Evolutionary conservation across 2,888 invertebrate species (phyloP).

Genomic region (Hirtodrosophila cameraria): DNA sequence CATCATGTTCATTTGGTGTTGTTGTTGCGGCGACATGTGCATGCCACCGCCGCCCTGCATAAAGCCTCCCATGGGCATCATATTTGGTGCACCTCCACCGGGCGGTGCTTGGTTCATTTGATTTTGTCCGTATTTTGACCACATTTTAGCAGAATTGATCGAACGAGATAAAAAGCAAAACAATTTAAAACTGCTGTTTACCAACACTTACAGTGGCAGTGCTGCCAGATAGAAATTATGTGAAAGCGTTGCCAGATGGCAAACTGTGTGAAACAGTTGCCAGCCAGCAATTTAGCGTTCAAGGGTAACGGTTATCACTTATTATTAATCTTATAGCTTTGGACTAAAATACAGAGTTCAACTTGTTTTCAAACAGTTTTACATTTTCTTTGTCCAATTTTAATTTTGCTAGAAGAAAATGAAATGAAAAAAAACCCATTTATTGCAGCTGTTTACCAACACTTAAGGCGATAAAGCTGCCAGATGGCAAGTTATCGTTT

Average conservation of each 20-base stretch:
- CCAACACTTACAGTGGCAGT: slow-evolving; percentile 22
- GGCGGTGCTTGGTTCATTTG: slow-evolving; percentile 66
- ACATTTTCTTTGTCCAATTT: too few relatives aligned
- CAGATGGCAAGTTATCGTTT: slow-evolving; percentile 1
- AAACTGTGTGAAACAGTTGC: too few relatives aligned
- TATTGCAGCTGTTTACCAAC: slow-evolving; percentile 16
- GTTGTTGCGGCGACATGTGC: slow-evolving; percentile 69
- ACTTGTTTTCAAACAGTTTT: too few relatives aligned
- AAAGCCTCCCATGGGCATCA: slow-evolving; percentile 71
- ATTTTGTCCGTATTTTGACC: slow-evolving; percentile 71
- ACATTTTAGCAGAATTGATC: slow-evolving; percentile 64
- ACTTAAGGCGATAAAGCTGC: slow-evolving; percentile 25
- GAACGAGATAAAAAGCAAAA: too few relatives aligned
- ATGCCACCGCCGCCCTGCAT: slow-evolving; percentile 58
- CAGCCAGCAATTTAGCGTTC: too few relatives aligned
- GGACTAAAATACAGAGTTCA: too few relatives aligned
- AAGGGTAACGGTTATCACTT: too few relatives aligned
- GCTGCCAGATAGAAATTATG: slow-evolving; percentile 10
- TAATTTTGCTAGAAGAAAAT: too few relatives aligned
- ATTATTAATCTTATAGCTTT: too few relatives aligned
- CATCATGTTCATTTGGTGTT: slow-evolving; percentile 72
- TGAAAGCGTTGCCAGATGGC: slow-evolving; percentile 19
- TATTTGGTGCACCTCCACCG: slow-evolving; percentile 60
- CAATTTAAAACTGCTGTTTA: slow-evolving; percentile 8
- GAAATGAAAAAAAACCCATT: too few relatives aligned